Base-by-base conservation (phyloP, 2,888 invertebrate genomes). In the Troglohyphantes excavatus region DNA sequence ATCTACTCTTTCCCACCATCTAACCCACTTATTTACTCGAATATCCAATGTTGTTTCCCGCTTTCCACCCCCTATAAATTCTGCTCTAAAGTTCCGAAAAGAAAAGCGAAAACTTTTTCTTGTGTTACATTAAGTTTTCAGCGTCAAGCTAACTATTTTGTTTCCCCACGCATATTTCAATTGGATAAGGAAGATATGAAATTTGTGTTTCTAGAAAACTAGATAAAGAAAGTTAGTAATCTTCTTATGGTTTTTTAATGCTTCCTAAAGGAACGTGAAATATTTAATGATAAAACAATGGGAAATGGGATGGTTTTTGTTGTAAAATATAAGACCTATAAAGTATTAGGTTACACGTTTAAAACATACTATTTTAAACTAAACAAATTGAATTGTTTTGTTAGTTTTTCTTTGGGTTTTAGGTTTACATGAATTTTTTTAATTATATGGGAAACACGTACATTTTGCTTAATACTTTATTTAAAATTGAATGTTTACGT, bases 211-310 rank as follows among this genome's bases (percentile, higher is more conserved):
- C 53, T 13, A n/a, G 3, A 6, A 33, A 33, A 9, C 9, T 33
- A 33, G 33, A 53, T n/a, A 39, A 39, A 53, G n/a, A n/a, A 53
- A n/a, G n/a, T 33, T 53, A 17, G 53, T 53, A 53, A 53, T 53
- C 53, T n/a, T 53, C 53, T 53, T 53, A 53, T 53, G 53, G 17
- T 53, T 53, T 39, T 13, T 53, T 53, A 53, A 53, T 53, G 53
- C 53, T 53, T 53, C 2, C 17, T 7, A 53, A 53, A 13, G 33
- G 33, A 53, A 53, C 1, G n/a, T n/a, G 17, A 13, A 53, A 53
- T 53, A 53, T 53, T 53, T n/a, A n/a, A 7, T 53, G 53, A 17
- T n/a, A 5, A 13, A 17, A 53, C 13, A 53, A 53, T 53, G n/a
- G n/a, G n/a, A 53, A n/a, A 53, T n/a, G 9, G 5, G 9, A 39